phyloP scores from a whole-genome alignment of 2,797 vertebrate genomes.

The Gymnothorax reevesii region DNA sequence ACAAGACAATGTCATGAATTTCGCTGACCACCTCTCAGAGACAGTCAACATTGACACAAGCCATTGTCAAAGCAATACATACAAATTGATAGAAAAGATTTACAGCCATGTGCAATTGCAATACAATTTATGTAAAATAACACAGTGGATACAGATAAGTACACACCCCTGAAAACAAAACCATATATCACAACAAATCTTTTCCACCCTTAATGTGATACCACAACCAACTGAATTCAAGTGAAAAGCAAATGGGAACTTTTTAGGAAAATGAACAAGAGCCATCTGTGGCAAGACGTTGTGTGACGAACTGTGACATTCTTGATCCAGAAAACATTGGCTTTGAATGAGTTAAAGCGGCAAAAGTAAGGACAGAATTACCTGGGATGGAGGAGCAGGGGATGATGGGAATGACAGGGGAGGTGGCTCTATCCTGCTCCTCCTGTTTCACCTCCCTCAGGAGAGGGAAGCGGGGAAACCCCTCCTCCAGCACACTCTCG shows the following conservation, averaged over 20 bases:
- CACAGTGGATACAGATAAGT: too few species aligned
- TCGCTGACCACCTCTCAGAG: background rate
- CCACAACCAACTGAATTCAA: too few species aligned
- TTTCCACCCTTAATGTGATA: too few species aligned
- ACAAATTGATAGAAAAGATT: background rate
- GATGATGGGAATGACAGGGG: conserved; percentile 95
- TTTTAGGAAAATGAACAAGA: too few species aligned
- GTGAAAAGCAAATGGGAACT: too few species aligned
- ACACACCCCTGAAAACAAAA: too few species aligned
- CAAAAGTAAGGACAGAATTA: conserved; percentile 50
- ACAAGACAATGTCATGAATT: background rate
- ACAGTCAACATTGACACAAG: background rate
- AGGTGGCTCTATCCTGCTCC: conserved; percentile 86
- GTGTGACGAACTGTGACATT: too few species aligned
- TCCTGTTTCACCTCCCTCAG: conserved; percentile 86
- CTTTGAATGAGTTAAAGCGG: background rate
- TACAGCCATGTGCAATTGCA: background rate
- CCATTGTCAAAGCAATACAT: background rate
- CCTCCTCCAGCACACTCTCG: conserved; percentile 91
- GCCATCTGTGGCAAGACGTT: too few species aligned
- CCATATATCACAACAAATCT: too few species aligned
- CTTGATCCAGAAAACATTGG: background rate
- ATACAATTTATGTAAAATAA: too few species aligned
- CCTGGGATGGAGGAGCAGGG: conserved; percentile 91
- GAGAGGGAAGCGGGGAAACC: conserved; percentile 85